Base-by-base conservation (phyloP, 2,888 invertebrate species). In the Polymixis lichenea region DNA sequence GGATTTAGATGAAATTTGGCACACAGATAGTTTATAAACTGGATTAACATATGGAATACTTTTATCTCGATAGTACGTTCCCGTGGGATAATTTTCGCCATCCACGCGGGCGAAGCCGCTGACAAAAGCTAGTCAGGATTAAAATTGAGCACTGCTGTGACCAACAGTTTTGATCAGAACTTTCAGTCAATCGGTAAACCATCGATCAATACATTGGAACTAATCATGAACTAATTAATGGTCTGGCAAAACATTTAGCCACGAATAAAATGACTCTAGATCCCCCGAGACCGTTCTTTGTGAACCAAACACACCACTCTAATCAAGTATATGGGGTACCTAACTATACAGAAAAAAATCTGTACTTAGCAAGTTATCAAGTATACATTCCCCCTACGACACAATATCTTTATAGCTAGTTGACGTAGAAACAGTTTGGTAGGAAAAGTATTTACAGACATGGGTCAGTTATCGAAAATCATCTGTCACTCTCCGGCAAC, bases 391-490 rank as follows among this genome's bases (percentile, higher is more conserved):
- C 51, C 17, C 60, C 58, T 65, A 56, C 53, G 22, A 55, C 22
- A n/a, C 60, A 62, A 61, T 32, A 79, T 66, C 6, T 55, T 13
- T 53, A 82, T 78, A 38, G 22, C n/a, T 55, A 7, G 32, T 58
- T 60, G 46, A 22, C 19, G n/a, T 46, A 58, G 58, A 75, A 69
- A 69, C 68, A 81, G 67, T 56, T 68, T 62, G 55, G 43, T 53
- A 53, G 46, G 38, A 85, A 32, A 85, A 69, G 49, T 77, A 70
- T 72, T 70, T 55, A 73, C 70, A 55, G 78, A 67, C 67, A 72
- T 60, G 60, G 64, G 70, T 85, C 65, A 72, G 62, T 72, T 72
- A 78, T 81, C 65, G 72, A 77, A 86, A 86, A 75, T 85, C 78
- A 73, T 78, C 64, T 78, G 80, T 74, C 84, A 70, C 64, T 74